Base-by-base conservation (phyloP, 2,113 vertebrate genomes). In the Eulemur macaco region DNA sequence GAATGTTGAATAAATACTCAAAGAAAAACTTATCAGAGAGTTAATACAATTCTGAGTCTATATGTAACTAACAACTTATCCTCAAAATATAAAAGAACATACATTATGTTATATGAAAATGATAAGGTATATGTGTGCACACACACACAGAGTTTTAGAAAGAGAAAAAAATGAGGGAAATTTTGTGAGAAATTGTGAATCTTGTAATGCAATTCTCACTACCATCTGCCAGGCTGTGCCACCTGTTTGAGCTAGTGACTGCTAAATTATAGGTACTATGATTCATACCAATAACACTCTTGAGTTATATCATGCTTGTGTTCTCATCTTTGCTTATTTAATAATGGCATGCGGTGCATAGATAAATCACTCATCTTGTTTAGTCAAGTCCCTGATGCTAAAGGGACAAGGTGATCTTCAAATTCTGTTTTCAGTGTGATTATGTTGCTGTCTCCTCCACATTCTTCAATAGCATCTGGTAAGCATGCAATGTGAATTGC, bases 341-440 rank as follows among this genome's bases (percentile, higher is more conserved):
- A 93, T 97, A 97, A 96, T 92, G 64, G 11, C 42, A 86, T 34
- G 39, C 64, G 3, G 39, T 96, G 13, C 89, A 90, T 1, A 52
- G 81, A 93, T 97, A 85, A 87, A 83, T 93, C 86, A 97, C 69
- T 97, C 96, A 60, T 91, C 80, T 93, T 97, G 74, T 98, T 98
- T 97, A 89, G 74, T 39, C 84, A 94, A 97, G 50, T 90, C 34
- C 86, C 93, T 85, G 92, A 95, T 96, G 97, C 23, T 93, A 69
- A 96, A 97, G 88, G 93, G 81, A 97, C 96, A 98, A 98, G 89
- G 92, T 98, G 95, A 98, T 98, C 96, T 98, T 98, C 87, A 96
- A 96, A 97, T 98, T 93, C 63, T 97, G 23, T 97, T 97, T 98
- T 96, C 90, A 95, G 69, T 80, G 85, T 96, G 89, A 96, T 69